Evolutionary conservation across 1,140 invertebrate species (phyloP).

Genomic region (Penaeus chinensis): DNA sequence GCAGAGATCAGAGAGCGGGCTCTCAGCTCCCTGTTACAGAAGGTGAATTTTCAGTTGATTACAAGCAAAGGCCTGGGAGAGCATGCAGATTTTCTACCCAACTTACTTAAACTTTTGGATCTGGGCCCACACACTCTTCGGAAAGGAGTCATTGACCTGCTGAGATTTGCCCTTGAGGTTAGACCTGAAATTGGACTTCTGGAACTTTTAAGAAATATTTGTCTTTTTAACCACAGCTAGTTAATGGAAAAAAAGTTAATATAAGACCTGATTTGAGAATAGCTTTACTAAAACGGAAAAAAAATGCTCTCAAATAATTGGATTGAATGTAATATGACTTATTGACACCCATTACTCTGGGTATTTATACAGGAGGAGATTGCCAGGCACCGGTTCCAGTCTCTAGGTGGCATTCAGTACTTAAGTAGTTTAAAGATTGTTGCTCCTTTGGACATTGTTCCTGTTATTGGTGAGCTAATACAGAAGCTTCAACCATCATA

Average conservation of each 20-base stretch:
- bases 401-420: no score
- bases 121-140: slow-evolving; percentile 16
- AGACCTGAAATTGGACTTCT: not conserved
- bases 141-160: not conserved
- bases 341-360: no score
- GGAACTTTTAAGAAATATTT: not conserved
- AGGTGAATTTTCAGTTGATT: slow-evolving; percentile 13
- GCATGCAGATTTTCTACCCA: slow-evolving; percentile 1
- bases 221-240: not conserved
- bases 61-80: not conserved
- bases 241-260: not conserved
- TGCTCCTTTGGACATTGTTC: no score
- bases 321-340: no score
- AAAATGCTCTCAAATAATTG: no score
- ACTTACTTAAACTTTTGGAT: slow-evolving; percentile 19
- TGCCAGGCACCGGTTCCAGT: no score
- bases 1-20: slow-evolving; percentile 31
- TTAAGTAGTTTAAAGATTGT: no score
- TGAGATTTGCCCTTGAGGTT: slow-evolving; percentile 21
- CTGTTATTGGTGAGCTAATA: no score
- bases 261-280: no score
- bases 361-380: no score
- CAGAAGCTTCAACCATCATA: no score
- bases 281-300: no score
- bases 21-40: slow-evolving; percentile 17